These are phyloP conservation scores for Sebastes nivosus DNA, from an alignment of 2,797 vertebrate genomes.

Conservation along the genomic window DNA sequence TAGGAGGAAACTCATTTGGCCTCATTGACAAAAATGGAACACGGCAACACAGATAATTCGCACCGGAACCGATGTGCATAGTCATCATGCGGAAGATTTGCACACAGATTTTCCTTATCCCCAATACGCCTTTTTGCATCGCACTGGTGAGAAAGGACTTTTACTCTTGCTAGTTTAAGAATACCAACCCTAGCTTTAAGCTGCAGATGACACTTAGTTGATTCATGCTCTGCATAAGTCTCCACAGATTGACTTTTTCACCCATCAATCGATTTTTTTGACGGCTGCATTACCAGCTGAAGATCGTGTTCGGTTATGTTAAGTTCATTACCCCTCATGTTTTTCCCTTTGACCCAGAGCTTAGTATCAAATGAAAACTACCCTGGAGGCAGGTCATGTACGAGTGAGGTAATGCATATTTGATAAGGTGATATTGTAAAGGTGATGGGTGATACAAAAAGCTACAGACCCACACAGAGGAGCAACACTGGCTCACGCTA, in stretches of 20 bases:
- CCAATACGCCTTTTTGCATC: neutral
- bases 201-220: constrained; percentile 42
- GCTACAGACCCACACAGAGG: constrained; percentile 21
- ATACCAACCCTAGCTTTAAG: neutral
- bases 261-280: neutral
- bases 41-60: too few species aligned
- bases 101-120: too few species aligned
- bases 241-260: neutral
- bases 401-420: constrained; percentile 62
- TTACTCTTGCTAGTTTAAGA: neutral
- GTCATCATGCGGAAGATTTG: too few species aligned
- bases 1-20: too few species aligned
- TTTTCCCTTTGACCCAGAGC: constrained; percentile 31
- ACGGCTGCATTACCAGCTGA: neutral
- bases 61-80: too few species aligned
- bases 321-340: constrained; percentile 17
- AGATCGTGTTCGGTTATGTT: neutral
- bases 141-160: neutral
- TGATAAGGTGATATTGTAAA: constrained; percentile 55
- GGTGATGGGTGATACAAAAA: constrained; percentile 43
- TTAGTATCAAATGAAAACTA: constrained; percentile 19
- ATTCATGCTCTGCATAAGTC: constrained; percentile 18
- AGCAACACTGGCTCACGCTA: constrained; percentile 9
- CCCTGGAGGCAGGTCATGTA: constrained; percentile 11
- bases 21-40: too few species aligned